A percentile compares a stretch with the other conserved stretches of the same genome.
phyloP scores from a whole-genome alignment of 2,888 invertebrate genomes.

The Lithophane leautieri region DNA sequence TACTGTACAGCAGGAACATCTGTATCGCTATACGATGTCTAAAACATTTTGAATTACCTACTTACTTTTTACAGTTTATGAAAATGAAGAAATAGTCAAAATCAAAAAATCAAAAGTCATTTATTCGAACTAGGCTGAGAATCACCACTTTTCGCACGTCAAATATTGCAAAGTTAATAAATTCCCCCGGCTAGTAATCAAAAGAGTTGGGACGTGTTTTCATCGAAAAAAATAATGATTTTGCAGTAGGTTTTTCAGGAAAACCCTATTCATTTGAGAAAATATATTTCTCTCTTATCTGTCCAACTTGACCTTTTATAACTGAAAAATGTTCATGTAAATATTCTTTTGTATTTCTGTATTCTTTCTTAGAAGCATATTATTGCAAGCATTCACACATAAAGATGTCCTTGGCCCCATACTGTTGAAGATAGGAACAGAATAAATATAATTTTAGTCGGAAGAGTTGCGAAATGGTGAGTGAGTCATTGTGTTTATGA shows the following conservation, averaged over 20 bases:
- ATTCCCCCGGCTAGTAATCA: too few species aligned
- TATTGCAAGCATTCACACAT: constrained; percentile 12
- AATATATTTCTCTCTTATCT: not conserved
- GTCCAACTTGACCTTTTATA: not conserved
- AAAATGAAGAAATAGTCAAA: not conserved
- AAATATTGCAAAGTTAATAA: too few species aligned
- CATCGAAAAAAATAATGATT: too few species aligned
- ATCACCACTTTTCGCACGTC: too few species aligned
- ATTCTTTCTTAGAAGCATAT: constrained; percentile 11
- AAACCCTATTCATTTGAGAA: not conserved
- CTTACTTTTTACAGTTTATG: not conserved
- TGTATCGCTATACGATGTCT: too few species aligned
- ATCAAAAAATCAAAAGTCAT: too few species aligned
- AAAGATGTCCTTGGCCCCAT: constrained; percentile 58
- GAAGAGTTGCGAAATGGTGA: constrained; percentile 52
- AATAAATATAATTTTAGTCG: constrained; percentile 32
- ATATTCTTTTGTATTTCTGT: constrained; percentile 15
- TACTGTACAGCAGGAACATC: not conserved
- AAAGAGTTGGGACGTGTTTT: too few species aligned
- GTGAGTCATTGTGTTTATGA: constrained; percentile 46
- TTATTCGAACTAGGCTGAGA: too few species aligned
- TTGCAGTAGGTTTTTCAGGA: not conserved
- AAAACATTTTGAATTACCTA: not conserved
- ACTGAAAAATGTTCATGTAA: constrained; percentile 15
- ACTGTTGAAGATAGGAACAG: constrained; percentile 30